phyloP scores from a whole-genome alignment of 2,113 vertebrate genomes.

The Festucalex cinctus region DNA sequence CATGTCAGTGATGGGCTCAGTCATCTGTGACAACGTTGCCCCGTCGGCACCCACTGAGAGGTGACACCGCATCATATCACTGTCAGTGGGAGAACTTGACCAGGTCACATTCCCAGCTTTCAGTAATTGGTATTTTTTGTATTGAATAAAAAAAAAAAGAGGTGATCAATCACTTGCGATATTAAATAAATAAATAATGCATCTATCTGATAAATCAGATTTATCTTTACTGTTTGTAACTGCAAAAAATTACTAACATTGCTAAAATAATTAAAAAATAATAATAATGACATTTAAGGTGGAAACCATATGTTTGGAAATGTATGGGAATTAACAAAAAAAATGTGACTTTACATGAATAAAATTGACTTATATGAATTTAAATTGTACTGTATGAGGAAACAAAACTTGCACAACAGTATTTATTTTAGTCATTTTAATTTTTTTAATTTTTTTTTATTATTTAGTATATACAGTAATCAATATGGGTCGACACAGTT shows the following conservation, averaged over 20 bases:
- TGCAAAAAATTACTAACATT: neutral
- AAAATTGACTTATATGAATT: neutral
- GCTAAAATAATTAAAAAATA: neutral
- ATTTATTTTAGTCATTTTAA: too few relatives aligned
- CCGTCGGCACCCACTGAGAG: neutral
- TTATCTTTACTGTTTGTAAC: neutral
- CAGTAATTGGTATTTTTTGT: neutral
- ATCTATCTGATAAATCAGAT: too few relatives aligned
- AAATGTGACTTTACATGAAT: neutral
- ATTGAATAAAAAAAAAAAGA: too few relatives aligned
- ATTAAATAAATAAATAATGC: too few relatives aligned
- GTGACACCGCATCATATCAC: slow-evolving; percentile 4
- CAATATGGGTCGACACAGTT: too few relatives aligned
- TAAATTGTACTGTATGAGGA: neutral
- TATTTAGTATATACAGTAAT: too few relatives aligned
- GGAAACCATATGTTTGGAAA: neutral
- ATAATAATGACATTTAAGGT: too few relatives aligned
- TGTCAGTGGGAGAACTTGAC: neutral
- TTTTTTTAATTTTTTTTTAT: too few relatives aligned
- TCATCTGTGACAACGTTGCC: slow-evolving; percentile 20
- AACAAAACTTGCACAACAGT: too few relatives aligned
- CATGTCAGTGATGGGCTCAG: slow-evolving; percentile 63
- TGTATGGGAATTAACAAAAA: neutral
- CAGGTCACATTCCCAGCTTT: neutral
- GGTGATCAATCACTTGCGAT: too few relatives aligned